A percentile compares a stretch with the other conserved stretches of the same genome.
These are phyloP conservation scores for Monoplex corrugatus DNA, from an alignment of 2,888 invertebrate species.

Conservation along the genomic window DNA sequence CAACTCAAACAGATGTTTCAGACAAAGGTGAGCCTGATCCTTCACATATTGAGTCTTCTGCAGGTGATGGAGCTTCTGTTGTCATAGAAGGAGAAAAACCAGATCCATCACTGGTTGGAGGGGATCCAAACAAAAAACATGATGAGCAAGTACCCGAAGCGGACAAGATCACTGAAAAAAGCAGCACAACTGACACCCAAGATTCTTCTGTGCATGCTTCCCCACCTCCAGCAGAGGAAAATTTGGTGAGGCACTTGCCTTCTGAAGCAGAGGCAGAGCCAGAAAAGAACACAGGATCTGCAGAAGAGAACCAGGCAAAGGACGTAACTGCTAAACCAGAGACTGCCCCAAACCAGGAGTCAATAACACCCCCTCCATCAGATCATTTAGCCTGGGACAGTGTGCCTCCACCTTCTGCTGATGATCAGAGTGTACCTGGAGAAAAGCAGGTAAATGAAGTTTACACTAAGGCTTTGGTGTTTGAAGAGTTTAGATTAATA, in stretches of 20 bases:
- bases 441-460: constrained; percentile 19
- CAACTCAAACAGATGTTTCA: not conserved
- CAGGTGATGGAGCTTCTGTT: not conserved
- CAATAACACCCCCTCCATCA: not conserved
- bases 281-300: not conserved
- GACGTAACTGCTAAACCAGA: not conserved
- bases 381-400: constrained; percentile 16
- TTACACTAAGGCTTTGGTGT: too few species aligned
- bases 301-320: not conserved
- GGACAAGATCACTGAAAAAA: not conserved
- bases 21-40: not conserved
- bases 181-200: too few species aligned
- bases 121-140: not conserved
- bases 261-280: constrained; percentile 10
- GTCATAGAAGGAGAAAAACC: constrained; percentile 31
- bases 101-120: not conserved
- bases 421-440: not conserved
- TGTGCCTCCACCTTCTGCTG: constrained; percentile 23
- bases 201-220: not conserved
- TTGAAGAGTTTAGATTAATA: too few species aligned
- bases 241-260: constrained; percentile 9
- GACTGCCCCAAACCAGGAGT: not conserved
- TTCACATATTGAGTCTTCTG: constrained; percentile 16
- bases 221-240: not conserved
- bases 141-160: not conserved